Evolutionary conservation across 2,888 invertebrate species (phyloP), one percentile per base, ranked within the genome.

Genomic region (Lysandra bellargus): DNA sequence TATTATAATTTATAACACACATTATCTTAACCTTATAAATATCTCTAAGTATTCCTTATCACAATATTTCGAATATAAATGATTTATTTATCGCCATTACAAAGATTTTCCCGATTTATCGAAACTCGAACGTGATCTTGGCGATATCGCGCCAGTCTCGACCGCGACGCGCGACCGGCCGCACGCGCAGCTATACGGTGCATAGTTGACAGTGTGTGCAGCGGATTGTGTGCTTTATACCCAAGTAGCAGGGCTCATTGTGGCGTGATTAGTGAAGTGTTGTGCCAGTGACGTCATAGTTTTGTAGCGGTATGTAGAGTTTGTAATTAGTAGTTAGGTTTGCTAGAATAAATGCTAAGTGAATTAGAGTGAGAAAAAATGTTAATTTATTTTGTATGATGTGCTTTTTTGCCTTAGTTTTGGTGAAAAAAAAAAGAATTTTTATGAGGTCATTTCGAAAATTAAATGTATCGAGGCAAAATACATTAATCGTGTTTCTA

Each of bases 111-210:
- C 53, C 57, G 17, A 57, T 57, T 17, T 17, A 57, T 57, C 17
- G 17, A 57, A 57, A 17, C 17, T 57, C 57, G 14, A 57, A 57
- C 57, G 17, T 17, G 57, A 57, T 57, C 4, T 14, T 17, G 17
- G 57, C 57, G 57, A 57, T 57, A 57, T 57, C 57, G 57, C 14
- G 75, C 14, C 75, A 75, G 49, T 75, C 75, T 44, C 44, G 14
- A 5, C 49, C 75, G 75, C 75, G 75, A 33, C 75, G 23, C 75
- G 75, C 75, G 69, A 75, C 23, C 75, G 49, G 4, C 49, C 75
- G 75, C 75, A 44, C 75, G 75, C 75, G 75, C 75, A 75, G 75
- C 75, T 75, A 75, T 44, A 44, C 49, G 4, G 75, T 49, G 75
- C 69, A 69, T 69, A 69, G 69, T 69, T 69, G 57, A 57, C 1